Base-by-base conservation (phyloP, 2,797 vertebrate genomes). In the Eulemur mongoz region DNA sequence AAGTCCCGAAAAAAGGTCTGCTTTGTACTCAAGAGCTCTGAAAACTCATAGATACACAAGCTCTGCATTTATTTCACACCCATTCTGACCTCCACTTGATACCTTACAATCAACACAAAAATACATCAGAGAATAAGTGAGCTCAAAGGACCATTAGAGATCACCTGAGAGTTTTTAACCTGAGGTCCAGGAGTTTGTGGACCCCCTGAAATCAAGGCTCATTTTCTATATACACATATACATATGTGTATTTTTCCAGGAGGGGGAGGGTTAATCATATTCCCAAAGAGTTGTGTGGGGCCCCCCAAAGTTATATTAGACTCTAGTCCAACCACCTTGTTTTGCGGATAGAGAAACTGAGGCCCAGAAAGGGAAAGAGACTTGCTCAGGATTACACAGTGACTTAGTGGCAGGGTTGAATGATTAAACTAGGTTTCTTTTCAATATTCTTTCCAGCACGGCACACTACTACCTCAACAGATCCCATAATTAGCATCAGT, bases 401-500 rank as follows among this genome's bases (percentile, higher is more conserved):
- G n/a, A 93, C 73, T 91, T 84, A 48, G 40, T 72, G 10, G 61
- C 69, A 84, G 35, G 87, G 10, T 1, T 91, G 11, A 84, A 79
- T 80, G n/a, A 35, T 83, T 50, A 96, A 87, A 59, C 54, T 61
- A 88, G 15, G 40, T 72, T 82, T 87, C 15, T 73, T 80, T 93
- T 83, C 22, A 61, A 35, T 91, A 85, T 32, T 97, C 40, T 85
- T 87, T 70, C 48, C 18, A 89, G n/a, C 57, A 82, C 14, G n/a
- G 45, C 45, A 67, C 2, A 80, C 43, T 85, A 57, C n/a, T 88
- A 78, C 59, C 30, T 93, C 35, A 86, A 67, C 17, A 92, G 14
- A 89, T 81, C 15, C 25, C 59, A 80, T 81, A 87, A 92, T 93
- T 85, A 89, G 90, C 78, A 57, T 73, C 63, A 95, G 70, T 96